These are phyloP conservation scores for Bombycilla garrulus DNA, from an alignment of 2,113 vertebrate species.

Conservation along the genomic window DNA sequence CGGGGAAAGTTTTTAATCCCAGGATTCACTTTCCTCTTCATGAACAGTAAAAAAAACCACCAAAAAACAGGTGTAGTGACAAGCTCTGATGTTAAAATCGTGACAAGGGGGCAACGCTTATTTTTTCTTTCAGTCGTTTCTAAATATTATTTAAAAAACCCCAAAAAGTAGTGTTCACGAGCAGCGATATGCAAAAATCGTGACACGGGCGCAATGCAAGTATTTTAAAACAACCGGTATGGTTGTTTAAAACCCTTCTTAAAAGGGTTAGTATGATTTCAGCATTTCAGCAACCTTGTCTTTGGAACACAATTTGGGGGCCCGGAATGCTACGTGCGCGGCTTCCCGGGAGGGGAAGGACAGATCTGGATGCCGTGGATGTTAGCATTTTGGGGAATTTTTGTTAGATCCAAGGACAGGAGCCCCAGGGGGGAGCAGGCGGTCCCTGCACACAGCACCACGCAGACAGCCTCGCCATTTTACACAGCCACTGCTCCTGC, in stretches of 20 bases:
- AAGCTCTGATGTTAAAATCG: background rate
- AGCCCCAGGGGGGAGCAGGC: background rate
- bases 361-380: background rate
- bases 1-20: background rate
- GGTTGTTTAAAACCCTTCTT: no score
- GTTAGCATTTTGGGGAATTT: background rate
- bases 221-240: background rate
- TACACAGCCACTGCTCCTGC: background rate
- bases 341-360: background rate
- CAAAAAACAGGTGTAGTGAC: background rate
- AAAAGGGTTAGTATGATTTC: background rate
- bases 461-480: background rate
- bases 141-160: accelerated
- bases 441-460: background rate
- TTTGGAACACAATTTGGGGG: background rate
- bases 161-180: background rate
- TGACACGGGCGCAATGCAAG: accelerated
- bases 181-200: background rate
- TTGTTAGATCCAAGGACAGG: no score
- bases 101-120: accelerated
- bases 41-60: background rate
- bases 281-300: background rate
- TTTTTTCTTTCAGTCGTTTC: background rate
- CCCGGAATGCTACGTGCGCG: accelerated
- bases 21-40: background rate